These are phyloP conservation scores for Siderastrea radians DNA, from an alignment of 92 coral and sea anemone genomes.

Conservation along the genomic window DNA sequence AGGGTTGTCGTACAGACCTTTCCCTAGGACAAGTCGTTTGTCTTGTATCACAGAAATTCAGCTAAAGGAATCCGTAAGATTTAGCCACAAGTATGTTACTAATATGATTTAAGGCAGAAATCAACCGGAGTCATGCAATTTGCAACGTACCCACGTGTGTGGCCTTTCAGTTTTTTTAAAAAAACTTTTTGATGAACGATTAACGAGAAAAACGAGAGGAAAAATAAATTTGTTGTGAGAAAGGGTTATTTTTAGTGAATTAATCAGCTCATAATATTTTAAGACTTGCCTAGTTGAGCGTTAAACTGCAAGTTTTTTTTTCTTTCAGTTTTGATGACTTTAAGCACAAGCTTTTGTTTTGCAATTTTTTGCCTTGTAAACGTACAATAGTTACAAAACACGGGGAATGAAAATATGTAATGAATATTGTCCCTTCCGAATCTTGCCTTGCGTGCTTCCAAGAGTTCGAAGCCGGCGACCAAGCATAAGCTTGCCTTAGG, in stretches of 20 bases:
- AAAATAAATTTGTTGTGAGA: not conserved
- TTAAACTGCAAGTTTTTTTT: too few relatives aligned
- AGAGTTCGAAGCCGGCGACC: not conserved
- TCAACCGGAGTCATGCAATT: not conserved
- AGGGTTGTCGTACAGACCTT: not conserved
- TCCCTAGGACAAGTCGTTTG: not conserved
- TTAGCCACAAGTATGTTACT: conserved; percentile 6
- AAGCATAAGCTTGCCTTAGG: conserved; percentile 24
- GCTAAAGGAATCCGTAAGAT: not conserved
- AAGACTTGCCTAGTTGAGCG: too few relatives aligned
- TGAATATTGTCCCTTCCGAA: not conserved
- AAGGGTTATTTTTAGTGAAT: not conserved
- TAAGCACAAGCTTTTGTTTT: too few relatives aligned
- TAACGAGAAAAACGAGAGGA: not conserved
- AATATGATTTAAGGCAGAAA: not conserved
- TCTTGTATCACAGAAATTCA: not conserved
- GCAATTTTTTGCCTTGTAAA: too few relatives aligned
- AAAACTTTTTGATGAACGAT: not conserved
- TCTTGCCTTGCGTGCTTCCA: conserved; percentile 30
- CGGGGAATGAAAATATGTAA: not conserved
- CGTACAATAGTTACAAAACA: not conserved
- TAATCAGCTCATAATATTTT: too few relatives aligned
- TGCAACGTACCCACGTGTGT: not conserved
- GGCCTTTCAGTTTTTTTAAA: not conserved
- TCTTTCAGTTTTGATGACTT: too few relatives aligned